These are phyloP conservation scores for Pristionchus fissidentatus DNA, from an alignment of 2,888 invertebrate genomes.

Conservation along the genomic window DNA sequence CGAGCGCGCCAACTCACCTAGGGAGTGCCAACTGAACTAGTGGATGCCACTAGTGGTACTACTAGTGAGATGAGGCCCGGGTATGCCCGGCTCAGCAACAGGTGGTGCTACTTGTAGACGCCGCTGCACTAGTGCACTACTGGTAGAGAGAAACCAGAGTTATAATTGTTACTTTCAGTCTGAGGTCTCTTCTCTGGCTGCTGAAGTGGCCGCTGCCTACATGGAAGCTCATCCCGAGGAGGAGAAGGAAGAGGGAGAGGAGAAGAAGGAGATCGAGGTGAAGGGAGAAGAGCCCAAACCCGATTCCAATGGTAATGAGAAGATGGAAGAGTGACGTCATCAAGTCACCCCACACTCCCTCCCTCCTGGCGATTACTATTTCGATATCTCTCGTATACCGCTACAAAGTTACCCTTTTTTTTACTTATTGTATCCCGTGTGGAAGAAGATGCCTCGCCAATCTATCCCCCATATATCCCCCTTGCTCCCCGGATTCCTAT, in stretches of 20 bases:
- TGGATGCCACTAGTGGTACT: too few species aligned
- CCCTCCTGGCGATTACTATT: too few species aligned
- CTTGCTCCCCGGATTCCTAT: neutral
- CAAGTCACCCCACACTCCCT: neutral
- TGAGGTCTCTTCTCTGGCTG: neutral
- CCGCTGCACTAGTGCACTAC: too few species aligned
- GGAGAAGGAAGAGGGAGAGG: neutral
- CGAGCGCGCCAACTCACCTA: too few species aligned
- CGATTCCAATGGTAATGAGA: neutral
- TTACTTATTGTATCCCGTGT: neutral
- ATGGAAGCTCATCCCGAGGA: neutral
- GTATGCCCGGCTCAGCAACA: too few species aligned
- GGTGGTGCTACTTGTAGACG: too few species aligned
- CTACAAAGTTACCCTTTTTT: neutral
- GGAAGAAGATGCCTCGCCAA: neutral
- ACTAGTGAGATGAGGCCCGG: too few species aligned
- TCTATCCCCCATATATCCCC: too few species aligned
- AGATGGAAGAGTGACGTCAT: constrained; percentile 18
- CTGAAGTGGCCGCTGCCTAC: neutral
- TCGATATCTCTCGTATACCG: too few species aligned
- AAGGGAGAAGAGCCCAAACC: neutral
- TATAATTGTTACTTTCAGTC: neutral
- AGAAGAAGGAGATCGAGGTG: neutral
- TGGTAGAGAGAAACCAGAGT: too few species aligned
- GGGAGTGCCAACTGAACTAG: too few species aligned